phyloP scores from a whole-genome alignment of 2,797 vertebrate species.

The Eutrigla gurnardus region DNA sequence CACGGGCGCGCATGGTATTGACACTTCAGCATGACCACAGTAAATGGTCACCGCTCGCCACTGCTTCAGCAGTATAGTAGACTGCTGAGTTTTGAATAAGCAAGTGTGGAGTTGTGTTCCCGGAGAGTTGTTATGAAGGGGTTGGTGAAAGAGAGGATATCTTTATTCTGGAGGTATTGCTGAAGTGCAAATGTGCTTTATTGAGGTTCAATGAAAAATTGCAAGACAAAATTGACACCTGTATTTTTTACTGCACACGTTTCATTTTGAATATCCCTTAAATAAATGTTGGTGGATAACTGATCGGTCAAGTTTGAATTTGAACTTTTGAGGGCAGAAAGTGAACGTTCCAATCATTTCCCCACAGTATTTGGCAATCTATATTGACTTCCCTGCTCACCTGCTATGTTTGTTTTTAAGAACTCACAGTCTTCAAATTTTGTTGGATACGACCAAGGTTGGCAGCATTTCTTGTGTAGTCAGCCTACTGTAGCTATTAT shows the following conservation, averaged over 20 bases:
- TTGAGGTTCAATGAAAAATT: not conserved
- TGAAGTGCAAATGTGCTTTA: slow-evolving; percentile 30
- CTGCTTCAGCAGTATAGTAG: not conserved
- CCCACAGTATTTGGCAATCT: not conserved
- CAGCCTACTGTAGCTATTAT: not conserved
- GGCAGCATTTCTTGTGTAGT: not conserved
- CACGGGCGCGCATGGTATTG: too few relatives aligned
- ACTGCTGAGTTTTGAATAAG: slow-evolving; percentile 36
- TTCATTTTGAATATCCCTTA: not conserved
- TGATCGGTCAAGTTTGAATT: not conserved
- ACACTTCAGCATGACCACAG: too few relatives aligned
- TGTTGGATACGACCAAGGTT: not conserved
- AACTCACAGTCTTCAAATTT: not conserved
- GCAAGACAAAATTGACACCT: not conserved
- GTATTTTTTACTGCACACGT: slow-evolving; percentile 2
- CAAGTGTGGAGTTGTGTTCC: slow-evolving; percentile 3
- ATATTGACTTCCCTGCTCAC: not conserved
- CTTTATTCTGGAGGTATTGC: slow-evolving; percentile 17
- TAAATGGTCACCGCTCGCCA: too few relatives aligned
- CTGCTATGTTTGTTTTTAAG: not conserved
- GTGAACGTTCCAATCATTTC: not conserved
- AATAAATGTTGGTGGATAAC: not conserved
- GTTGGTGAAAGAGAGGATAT: slow-evolving; percentile 13
- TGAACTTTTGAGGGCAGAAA: not conserved
- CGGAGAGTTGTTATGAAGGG: slow-evolving; percentile 18